These are phyloP conservation scores for Pocillopora verrucosa DNA, from an alignment of 64 coral and sea anemone species.

Conservation along the genomic window DNA sequence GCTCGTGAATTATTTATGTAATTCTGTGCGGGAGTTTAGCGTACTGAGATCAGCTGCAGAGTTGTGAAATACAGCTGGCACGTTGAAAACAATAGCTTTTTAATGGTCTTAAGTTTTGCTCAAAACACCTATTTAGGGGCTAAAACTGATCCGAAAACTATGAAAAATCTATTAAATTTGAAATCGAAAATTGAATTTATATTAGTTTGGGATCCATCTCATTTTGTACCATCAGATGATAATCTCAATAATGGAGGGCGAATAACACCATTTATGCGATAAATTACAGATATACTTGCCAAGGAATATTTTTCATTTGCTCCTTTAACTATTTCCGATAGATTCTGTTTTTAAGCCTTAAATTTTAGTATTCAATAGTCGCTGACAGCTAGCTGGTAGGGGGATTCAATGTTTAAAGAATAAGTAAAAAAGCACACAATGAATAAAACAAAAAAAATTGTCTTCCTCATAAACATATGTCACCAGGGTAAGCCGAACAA, in stretches of 20 bases:
- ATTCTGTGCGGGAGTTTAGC: slow-evolving; percentile 5
- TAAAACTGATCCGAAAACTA: not conserved
- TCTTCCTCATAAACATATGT: slow-evolving; percentile 40
- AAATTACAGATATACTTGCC: not conserved
- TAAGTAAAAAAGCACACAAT: slow-evolving; percentile 28
- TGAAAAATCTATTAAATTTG: not conserved
- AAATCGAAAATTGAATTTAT: not conserved
- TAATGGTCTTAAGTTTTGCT: slow-evolving; percentile 44
- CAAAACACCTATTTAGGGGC: slow-evolving; percentile 23
- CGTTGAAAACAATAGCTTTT: slow-evolving; percentile 18
- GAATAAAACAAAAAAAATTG: slow-evolving; percentile 9
- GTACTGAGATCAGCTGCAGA: slow-evolving; percentile 24
- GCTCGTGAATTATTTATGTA: slow-evolving; percentile 33
- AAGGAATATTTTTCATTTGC: not conserved
- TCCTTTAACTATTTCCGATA: slow-evolving; percentile 2
- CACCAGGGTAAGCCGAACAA: slow-evolving; percentile 12
- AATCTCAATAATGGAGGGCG: not conserved
- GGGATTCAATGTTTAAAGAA: slow-evolving; percentile 39
- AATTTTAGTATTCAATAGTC: slow-evolving; percentile 34
- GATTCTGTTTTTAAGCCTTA: slow-evolving; percentile 1
- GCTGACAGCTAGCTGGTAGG: slow-evolving; percentile 30
- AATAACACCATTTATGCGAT: not conserved
- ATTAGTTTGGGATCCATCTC: not conserved
- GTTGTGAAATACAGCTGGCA: slow-evolving; percentile 53
- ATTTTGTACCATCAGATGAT: not conserved